Percentiles rank a stretch among this genome's conserved stretches.
Conservation (phyloP, 2,113 vertebrate species). For the Muscicapa adusta region DNA sequence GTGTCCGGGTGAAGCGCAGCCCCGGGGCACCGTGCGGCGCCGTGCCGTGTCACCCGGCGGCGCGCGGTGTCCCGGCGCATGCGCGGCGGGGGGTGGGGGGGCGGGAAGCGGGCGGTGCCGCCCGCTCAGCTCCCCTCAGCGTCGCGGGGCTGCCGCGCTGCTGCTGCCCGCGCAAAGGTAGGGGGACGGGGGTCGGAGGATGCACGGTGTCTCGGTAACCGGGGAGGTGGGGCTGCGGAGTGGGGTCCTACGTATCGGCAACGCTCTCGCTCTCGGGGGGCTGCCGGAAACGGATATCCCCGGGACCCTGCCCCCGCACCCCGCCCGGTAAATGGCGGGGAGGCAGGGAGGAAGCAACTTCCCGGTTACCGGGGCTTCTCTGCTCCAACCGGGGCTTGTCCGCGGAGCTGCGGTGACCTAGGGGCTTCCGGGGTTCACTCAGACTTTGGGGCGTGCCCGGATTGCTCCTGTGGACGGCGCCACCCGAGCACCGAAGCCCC, state of each 20-base stretch:
- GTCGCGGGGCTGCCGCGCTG: neutral
- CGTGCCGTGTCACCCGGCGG: too few species aligned
- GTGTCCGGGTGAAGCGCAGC: too few species aligned
- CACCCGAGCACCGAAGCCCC: neutral
- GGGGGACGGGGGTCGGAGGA: neutral
- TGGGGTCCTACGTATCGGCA: too few species aligned
- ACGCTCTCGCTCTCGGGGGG: neutral
- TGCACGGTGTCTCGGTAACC: neutral
- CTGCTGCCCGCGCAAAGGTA: neutral
- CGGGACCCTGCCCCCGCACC: neutral
- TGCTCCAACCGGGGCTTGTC: too few species aligned
- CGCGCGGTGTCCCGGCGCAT: neutral
- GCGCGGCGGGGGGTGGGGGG: neutral
- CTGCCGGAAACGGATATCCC: neutral
- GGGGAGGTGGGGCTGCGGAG: neutral
- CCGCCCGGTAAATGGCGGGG: neutral
- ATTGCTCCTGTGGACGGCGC: neutral
- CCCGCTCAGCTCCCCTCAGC: neutral
- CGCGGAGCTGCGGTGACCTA: neutral
- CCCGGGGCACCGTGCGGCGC: too few species aligned
- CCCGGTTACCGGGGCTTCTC: neutral
- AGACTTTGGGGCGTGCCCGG: neutral
- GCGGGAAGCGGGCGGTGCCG: neutral
- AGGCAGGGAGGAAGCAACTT: neutral
- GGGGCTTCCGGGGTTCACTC: neutral